Base-by-base conservation (phyloP, 2,797 vertebrate species). In the Phylloscopus collybita region DNA sequence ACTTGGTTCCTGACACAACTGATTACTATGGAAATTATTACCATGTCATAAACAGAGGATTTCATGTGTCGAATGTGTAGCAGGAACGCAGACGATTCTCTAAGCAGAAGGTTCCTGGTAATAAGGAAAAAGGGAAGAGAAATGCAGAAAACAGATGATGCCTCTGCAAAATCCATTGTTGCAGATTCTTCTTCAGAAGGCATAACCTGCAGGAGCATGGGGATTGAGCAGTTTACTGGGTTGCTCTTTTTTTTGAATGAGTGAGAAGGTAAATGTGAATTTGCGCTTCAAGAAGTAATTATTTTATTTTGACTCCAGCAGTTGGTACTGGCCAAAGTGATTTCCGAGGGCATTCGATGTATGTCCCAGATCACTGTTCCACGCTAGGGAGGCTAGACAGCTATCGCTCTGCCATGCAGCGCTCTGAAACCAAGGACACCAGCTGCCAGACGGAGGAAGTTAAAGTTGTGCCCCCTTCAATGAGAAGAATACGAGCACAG, bases 371-470 rank as follows among this genome's bases (percentile, higher is more conserved):
- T 89, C 98, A 98, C 96, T 99, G 97, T 97, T 98, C 98, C 60
- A 99, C 99, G 1, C 95, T 99, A 94, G 99, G 98, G 85, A 98
- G 98, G 92, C 97, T 98, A 5, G 98, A 98, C 64, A 98, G 98
- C 90, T 97, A 98, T 56, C 98, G 91, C 93, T 98, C 98, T 30
- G 93, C 97, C 0, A 94, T 98, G 62, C 98, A 98, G 54, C 98
- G 97, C 70, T 99, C 98, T 2, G 98, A 97, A 60, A 99, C 98
- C 84, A 98, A 98, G 97, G 99, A 99, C 95, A 98, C 98, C 25
- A 98, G 99, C 98, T 99, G 99, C 97, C 99, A 99, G 98, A 99
- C 99, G 0, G 99, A 99, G 88, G 98, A 98, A 36, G 96, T 99
- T 51, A 99, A 98, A 97, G 95, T 99, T 3, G 98, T 99, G 4